A percentile compares a stretch with the other conserved stretches of the same genome.
Evolutionary conservation across 2,797 vertebrate genomes (phyloP).

Genomic region (Propithecus deckenii): DNA sequence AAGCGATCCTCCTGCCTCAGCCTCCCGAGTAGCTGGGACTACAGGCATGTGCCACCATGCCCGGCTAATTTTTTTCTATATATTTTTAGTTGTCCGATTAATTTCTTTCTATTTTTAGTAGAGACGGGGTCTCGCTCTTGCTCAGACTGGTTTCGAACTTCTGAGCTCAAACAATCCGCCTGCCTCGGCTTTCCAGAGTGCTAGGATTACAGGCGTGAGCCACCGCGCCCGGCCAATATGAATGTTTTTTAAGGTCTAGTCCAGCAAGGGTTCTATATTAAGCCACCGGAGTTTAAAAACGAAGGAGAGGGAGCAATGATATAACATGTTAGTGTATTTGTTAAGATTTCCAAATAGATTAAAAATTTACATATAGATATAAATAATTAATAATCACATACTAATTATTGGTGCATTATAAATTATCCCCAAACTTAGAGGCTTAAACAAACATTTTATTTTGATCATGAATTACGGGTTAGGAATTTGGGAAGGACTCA

Average conservation of each 20-base stretch:
- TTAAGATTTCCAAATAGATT: background rate
- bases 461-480: background rate
- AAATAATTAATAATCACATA: background rate
- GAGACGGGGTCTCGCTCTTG: too few species aligned
- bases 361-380: background rate
- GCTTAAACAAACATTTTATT: background rate
- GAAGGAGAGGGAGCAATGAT: background rate
- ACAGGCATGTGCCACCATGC: too few species aligned
- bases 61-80: too few species aligned
- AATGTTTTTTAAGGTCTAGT: background rate
- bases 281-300: background rate
- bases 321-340: background rate
- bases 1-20: too few species aligned
- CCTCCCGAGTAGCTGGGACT: too few species aligned
- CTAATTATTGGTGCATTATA: background rate
- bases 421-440: background rate
- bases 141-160: too few species aligned
- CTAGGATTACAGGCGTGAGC: too few species aligned
- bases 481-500: background rate
- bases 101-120: too few species aligned
- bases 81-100: too few species aligned
- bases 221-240: too few species aligned
- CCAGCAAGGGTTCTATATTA: background rate
- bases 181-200: too few species aligned
- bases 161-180: too few species aligned